Conservation (phyloP, 53 echinoderm and acorn worm genomes). For the Astropecten irregularis region DNA sequence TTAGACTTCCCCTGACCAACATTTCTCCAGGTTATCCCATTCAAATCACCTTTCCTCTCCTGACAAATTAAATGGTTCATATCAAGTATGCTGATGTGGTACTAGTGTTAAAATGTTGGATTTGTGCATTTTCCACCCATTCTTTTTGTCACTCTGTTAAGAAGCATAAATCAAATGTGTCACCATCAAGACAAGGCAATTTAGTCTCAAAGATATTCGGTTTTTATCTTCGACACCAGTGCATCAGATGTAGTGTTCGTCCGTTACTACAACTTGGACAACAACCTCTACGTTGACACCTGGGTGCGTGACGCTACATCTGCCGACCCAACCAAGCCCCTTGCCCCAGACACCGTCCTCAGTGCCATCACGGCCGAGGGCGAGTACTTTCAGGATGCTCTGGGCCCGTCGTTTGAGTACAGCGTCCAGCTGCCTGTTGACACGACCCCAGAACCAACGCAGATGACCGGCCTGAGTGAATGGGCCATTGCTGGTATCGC, state of each 20-base stretch:
- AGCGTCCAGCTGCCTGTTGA: neutral
- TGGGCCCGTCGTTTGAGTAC: slow-evolving; percentile 37
- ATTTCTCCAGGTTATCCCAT: too few relatives aligned
- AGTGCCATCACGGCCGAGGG: slow-evolving; percentile 19
- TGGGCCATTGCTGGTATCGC: slow-evolving; percentile 40
- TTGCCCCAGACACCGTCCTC: slow-evolving; percentile 13
- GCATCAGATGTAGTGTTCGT: slow-evolving; percentile 63
- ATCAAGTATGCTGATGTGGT: too few relatives aligned
- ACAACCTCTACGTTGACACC: slow-evolving; percentile 67
- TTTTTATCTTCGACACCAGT: slow-evolving; percentile 10
- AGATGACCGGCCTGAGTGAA: neutral
- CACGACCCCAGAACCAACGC: neutral
- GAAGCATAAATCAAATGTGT: too few relatives aligned
- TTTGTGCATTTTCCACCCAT: too few relatives aligned
- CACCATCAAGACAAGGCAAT: too few relatives aligned
- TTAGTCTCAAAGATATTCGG: too few relatives aligned
- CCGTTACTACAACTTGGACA: slow-evolving; percentile 20
- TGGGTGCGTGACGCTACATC: slow-evolving; percentile 72
- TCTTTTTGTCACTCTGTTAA: too few relatives aligned
- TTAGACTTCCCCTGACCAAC: too few relatives aligned
- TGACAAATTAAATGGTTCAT: too few relatives aligned
- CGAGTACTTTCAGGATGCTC: neutral
- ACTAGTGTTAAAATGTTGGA: too few relatives aligned
- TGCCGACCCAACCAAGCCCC: slow-evolving; percentile 2
- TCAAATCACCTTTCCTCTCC: too few relatives aligned